Percentiles rank a stretch among this genome's conserved stretches.
phyloP scores from a whole-genome alignment of 1,140 invertebrate genomes.

The Heliconius eleuchia region DNA sequence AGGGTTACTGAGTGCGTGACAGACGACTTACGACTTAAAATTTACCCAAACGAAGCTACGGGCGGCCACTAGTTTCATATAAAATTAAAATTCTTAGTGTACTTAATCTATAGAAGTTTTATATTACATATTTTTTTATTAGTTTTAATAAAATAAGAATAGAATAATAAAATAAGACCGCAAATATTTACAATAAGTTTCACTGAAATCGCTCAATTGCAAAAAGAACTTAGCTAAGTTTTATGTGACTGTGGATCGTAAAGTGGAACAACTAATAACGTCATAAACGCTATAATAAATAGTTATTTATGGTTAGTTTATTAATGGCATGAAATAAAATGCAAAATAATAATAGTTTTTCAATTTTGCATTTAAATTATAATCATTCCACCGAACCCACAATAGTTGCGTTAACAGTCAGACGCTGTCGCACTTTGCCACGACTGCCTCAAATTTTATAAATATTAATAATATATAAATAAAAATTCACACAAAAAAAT shows the following conservation, averaged over 20 bases:
- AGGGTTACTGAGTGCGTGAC: too few relatives aligned
- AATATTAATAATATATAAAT: too few relatives aligned
- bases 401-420: too few relatives aligned
- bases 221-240: constrained; percentile 7
- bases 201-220: not conserved
- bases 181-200: constrained; percentile 2
- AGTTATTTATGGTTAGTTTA: not conserved
- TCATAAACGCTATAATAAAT: not conserved
- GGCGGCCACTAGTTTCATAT: not conserved
- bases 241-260: not conserved
- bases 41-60: too few relatives aligned
- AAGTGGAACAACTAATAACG: constrained; percentile 1
- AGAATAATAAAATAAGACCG: too few relatives aligned
- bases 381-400: too few relatives aligned
- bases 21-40: too few relatives aligned
- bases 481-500: too few relatives aligned
- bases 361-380: too few relatives aligned
- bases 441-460: too few relatives aligned
- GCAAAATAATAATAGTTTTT: too few relatives aligned
- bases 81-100: not conserved
- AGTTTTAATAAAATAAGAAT: not conserved
- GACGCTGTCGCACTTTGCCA: too few relatives aligned
- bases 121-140: not conserved
- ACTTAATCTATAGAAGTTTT: not conserved
- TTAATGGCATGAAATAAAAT: not conserved